phyloP scores from a whole-genome alignment of 2,113 vertebrate species.

The Nycticryphes semicollaris region DNA sequence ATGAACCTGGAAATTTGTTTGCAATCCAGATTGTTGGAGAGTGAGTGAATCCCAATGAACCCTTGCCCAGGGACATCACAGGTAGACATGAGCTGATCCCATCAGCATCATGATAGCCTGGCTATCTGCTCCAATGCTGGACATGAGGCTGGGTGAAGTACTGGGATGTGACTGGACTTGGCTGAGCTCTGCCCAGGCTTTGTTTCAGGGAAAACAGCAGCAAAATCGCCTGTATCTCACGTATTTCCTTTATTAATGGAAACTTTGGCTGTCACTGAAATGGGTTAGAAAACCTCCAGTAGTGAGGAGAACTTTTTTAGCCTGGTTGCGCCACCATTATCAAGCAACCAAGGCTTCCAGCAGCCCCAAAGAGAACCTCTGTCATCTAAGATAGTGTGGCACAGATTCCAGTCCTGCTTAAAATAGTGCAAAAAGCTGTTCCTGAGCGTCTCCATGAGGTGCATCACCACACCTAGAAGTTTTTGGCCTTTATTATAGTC shows the following conservation, averaged over 20 bases:
- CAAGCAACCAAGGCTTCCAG: not conserved
- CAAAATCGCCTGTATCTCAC: accelerated
- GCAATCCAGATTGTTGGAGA: accelerated
- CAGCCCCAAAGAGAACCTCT: not conserved
- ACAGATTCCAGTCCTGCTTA: not conserved
- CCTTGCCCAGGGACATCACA: too few relatives aligned
- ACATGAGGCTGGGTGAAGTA: not conserved
- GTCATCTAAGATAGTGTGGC: accelerated
- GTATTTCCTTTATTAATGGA: not conserved
- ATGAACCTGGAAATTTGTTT: not conserved
- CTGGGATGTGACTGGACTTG: accelerated
- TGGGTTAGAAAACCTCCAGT: not conserved
- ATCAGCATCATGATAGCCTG: accelerated
- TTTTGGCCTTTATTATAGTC: not conserved
- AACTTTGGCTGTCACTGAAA: not conserved
- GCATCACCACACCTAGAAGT: not conserved
- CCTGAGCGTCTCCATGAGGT: accelerated
- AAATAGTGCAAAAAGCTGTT: not conserved
- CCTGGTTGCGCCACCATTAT: not conserved
- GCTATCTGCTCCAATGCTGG: accelerated
- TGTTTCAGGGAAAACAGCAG: not conserved
- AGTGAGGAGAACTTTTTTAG: not conserved
- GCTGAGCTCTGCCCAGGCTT: not conserved
- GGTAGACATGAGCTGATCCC: too few relatives aligned
- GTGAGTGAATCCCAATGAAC: not conserved